Conservation (phyloP, 2,888 invertebrate species). For the Epinotia brunnichana region DNA sequence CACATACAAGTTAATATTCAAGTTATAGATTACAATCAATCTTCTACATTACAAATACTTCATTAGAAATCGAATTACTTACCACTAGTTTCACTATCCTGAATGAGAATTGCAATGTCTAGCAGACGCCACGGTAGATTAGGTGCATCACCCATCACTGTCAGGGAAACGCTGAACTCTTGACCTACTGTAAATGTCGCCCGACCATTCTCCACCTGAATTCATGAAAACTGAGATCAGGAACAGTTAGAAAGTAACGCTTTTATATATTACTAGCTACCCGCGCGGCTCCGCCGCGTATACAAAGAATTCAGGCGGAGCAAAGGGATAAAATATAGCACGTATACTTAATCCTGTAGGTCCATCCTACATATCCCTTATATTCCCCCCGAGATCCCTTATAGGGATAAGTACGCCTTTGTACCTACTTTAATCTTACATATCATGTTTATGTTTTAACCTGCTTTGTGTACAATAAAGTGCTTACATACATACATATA, state of each 20-base stretch:
- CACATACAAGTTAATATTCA: constrained; percentile 48
- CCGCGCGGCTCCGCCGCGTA: too few relatives aligned
- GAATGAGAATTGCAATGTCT: constrained; percentile 97
- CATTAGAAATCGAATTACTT: constrained; percentile 45
- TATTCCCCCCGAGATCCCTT: too few relatives aligned
- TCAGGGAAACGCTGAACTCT: constrained; percentile 97
- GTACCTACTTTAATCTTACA: too few relatives aligned
- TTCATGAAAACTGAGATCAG: constrained; percentile 11
- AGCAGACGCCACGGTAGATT: constrained; percentile 97
- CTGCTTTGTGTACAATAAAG: too few relatives aligned
- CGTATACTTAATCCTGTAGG: too few relatives aligned
- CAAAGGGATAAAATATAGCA: too few relatives aligned
- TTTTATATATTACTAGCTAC: too few relatives aligned
- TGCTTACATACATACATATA: too few relatives aligned
- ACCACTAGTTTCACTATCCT: constrained; percentile 98
- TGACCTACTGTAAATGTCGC: constrained; percentile 97
- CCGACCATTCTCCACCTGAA: constrained; percentile 93
- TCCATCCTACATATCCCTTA: too few relatives aligned
- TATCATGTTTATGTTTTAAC: too few relatives aligned
- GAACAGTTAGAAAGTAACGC: not conserved
- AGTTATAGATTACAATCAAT: not conserved
- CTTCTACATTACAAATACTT: not conserved
- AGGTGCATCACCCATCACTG: constrained; percentile 97
- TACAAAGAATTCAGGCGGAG: too few relatives aligned
- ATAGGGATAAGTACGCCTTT: too few relatives aligned